These are phyloP conservation scores for Xenotilapia leptura DNA, from an alignment of 2,113 vertebrate species.

Conservation along the genomic window DNA sequence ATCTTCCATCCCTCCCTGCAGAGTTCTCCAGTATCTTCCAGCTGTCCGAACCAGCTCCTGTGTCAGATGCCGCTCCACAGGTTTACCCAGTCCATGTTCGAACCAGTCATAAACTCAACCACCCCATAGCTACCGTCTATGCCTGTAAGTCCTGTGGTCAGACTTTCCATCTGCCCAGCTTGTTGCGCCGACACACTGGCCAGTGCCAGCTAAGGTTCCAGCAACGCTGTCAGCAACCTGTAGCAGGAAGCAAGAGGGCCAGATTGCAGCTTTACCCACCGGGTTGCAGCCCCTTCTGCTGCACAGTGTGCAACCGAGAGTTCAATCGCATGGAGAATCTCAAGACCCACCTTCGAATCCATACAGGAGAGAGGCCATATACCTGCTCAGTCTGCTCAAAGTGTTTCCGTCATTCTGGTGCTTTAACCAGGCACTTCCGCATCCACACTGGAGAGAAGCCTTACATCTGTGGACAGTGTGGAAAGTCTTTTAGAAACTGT, in stretches of 20 bases:
- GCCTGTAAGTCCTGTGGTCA: slow-evolving; percentile 61
- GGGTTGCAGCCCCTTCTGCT: slow-evolving; percentile 67
- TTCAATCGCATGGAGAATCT: slow-evolving; percentile 73
- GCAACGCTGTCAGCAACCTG: slow-evolving; percentile 19
- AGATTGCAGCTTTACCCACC: slow-evolving; percentile 60
- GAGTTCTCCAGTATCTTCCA: slow-evolving; percentile 45
- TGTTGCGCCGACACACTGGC: slow-evolving; percentile 54
- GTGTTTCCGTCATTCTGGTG: slow-evolving; percentile 70
- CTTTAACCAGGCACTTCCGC: slow-evolving; percentile 68
- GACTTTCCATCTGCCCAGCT: slow-evolving; percentile 56
- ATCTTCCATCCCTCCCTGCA: slow-evolving; percentile 3
- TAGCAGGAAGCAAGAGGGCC: not conserved
- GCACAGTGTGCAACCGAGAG: slow-evolving; percentile 61
- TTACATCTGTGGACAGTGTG: slow-evolving; percentile 66
- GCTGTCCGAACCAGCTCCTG: not conserved
- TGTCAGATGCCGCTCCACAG: slow-evolving; percentile 5
- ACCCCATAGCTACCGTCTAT: not conserved
- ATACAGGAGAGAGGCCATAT: slow-evolving; percentile 69
- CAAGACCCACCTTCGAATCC: slow-evolving; percentile 71
- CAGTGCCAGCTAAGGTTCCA: slow-evolving; percentile 58
- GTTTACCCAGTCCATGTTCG: slow-evolving; percentile 19
- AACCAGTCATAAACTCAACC: not conserved
- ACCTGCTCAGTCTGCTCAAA: slow-evolving; percentile 65
- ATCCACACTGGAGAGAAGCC: slow-evolving; percentile 73
- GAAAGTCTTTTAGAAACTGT: slow-evolving; percentile 68